A percentile compares a stretch with the other conserved stretches of the same genome.
These are phyloP conservation scores for Peromyscus nudipes DNA, from an alignment of 2,797 vertebrate genomes.

Conservation along the genomic window DNA sequence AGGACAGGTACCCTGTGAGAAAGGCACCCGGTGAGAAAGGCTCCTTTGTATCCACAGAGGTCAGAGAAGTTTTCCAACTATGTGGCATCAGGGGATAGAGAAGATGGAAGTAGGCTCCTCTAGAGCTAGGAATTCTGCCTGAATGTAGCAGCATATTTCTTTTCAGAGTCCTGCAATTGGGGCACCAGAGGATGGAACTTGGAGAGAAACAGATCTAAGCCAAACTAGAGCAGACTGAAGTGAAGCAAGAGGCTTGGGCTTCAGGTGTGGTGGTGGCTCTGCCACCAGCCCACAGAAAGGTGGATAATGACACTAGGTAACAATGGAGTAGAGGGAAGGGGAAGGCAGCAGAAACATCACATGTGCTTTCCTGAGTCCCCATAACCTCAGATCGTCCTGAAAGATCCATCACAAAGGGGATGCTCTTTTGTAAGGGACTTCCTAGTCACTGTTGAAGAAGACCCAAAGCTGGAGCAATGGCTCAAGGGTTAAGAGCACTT, in stretches of 20 bases:
- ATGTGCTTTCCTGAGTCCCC: not conserved
- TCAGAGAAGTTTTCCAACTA: not conserved
- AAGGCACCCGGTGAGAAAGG: not conserved
- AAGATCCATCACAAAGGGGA: not conserved
- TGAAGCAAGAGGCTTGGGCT: not conserved
- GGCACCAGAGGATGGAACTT: not conserved
- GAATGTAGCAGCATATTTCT: not conserved
- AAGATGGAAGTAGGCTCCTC: not conserved
- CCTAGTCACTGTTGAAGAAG: not conserved
- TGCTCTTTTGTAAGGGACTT: not conserved
- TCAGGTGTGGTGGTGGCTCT: not conserved
- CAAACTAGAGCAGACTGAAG: not conserved
- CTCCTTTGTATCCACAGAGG: not conserved
- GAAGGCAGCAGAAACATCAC: not conserved
- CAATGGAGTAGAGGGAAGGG: not conserved
- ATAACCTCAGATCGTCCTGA: not conserved
- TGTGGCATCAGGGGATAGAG: not conserved
- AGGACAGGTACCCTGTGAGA: not conserved
- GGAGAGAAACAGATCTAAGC: not conserved
- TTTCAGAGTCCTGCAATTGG: not conserved
- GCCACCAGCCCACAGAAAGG: not conserved
- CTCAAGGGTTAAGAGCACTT: too few species aligned
- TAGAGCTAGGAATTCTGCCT: not conserved
- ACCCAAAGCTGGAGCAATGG: not conserved
- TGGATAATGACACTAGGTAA: too few species aligned